phyloP scores from a whole-genome alignment of 2,888 invertebrate species.

The Dastarcus helophoroides region DNA sequence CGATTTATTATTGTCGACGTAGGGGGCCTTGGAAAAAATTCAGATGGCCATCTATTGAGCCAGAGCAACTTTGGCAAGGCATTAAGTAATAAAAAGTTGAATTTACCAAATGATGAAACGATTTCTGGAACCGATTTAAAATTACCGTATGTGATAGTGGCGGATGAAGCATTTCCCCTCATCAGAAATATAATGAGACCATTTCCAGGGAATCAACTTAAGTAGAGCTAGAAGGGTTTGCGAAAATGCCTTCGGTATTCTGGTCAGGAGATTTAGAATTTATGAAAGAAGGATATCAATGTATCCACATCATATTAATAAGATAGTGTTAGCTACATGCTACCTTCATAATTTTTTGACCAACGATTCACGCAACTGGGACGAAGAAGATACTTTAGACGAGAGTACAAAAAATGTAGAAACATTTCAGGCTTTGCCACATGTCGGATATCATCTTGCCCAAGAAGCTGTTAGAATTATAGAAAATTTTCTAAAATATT shows the following conservation, averaged over 20 bases:
- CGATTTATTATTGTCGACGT: slow-evolving; percentile 17
- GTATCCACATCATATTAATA: slow-evolving; percentile 5
- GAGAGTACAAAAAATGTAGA: no score
- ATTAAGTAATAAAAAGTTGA: no score
- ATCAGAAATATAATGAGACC: slow-evolving; percentile 13
- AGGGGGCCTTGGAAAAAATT: slow-evolving; percentile 16
- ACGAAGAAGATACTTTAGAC: no score
- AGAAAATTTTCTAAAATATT: no score
- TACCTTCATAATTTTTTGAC: slow-evolving; percentile 10
- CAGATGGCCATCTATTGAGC: no score
- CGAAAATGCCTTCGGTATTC: slow-evolving; percentile 11
- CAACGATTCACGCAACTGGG: no score
- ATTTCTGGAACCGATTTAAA: no score
- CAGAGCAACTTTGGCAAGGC: no score
- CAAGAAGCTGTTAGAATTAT: no score
- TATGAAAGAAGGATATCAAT: slow-evolving; percentile 6
- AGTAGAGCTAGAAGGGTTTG: slow-evolving; percentile 7
- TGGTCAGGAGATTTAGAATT: slow-evolving; percentile 7
- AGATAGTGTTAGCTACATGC: slow-evolving; percentile 6
- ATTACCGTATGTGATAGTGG: slow-evolving; percentile 12
- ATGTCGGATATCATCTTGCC: no score
- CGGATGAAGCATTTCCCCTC: slow-evolving; percentile 13
- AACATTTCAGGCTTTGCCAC: no score
- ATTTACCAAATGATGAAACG: no score
- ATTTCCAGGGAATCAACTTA: slow-evolving; percentile 11